Conservation (phyloP, 2,113 vertebrate genomes). For the Otolemur garnettii region DNA sequence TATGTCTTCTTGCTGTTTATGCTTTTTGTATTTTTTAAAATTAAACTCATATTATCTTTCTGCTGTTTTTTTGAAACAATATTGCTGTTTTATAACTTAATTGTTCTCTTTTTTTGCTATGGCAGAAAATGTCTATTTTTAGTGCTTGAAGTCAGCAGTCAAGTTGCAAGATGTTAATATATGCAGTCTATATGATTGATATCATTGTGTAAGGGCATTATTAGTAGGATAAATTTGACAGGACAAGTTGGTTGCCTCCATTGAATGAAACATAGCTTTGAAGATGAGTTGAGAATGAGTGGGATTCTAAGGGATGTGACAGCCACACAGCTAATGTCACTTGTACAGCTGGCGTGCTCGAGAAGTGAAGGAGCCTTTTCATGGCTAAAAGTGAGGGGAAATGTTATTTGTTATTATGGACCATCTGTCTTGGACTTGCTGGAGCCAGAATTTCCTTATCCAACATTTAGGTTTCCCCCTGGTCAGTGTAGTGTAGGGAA, state of each 20-base stretch:
- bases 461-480: background rate
- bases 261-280: conserved; percentile 51
- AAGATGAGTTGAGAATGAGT: conserved; percentile 55
- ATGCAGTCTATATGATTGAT: background rate
- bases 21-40: conserved; percentile 24
- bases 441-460: background rate
- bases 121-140: conserved; percentile 49
- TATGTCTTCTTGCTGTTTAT: conserved; percentile 64
- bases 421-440: background rate
- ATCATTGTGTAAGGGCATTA: background rate
- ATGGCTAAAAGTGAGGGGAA: conserved; percentile 45
- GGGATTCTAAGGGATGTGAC: conserved; percentile 56
- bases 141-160: conserved; percentile 10
- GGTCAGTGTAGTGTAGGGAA: background rate
- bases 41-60: conserved; percentile 42
- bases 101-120: conserved; percentile 37
- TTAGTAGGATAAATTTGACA: conserved; percentile 48
- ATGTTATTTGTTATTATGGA: background rate
- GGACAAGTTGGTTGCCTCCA: background rate
- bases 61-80: conserved; percentile 59
- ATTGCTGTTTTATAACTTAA: conserved; percentile 55
- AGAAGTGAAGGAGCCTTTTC: conserved; percentile 44
- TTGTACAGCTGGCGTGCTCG: conserved; percentile 13
- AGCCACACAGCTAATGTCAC: conserved; percentile 34
- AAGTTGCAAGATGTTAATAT: background rate